Conservation (phyloP, 2,888 invertebrate species). For the Coecobrya sp. region DNA sequence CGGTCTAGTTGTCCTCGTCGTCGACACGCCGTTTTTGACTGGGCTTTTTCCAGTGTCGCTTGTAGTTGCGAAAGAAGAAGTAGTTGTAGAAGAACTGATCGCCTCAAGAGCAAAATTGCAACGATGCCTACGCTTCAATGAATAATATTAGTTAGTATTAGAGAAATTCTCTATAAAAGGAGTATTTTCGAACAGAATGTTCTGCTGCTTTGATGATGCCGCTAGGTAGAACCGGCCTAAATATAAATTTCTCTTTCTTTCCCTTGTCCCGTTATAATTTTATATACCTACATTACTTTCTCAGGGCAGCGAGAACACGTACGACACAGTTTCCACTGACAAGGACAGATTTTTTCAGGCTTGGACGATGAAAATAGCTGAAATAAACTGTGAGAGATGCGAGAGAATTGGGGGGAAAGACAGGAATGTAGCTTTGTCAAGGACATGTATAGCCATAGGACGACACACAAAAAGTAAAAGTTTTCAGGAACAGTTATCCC, state of each 20-base stretch:
- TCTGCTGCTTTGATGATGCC: conserved; percentile 33
- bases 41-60: background rate
- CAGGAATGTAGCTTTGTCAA: conserved; percentile 25
- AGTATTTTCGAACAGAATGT: background rate
- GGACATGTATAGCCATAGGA: background rate
- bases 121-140: conserved; percentile 50
- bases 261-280: conserved; percentile 7
- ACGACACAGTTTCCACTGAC: conserved; percentile 64
- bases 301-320: conserved; percentile 7
- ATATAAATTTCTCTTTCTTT: background rate
- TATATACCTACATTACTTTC: background rate
- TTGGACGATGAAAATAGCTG: background rate
- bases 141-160: conserved; percentile 56
- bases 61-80: background rate
- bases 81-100: background rate
- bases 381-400: conserved; percentile 18
- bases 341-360: conserved; percentile 63
- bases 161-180: background rate
- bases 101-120: conserved; percentile 58
- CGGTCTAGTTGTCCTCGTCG: background rate
- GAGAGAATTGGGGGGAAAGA: background rate
- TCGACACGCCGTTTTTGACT: background rate
- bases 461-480: background rate
- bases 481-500: background rate
- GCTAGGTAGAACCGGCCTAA: conserved; percentile 32